A percentile compares a stretch with the other conserved stretches of the same genome.
phyloP scores from a whole-genome alignment of 2,113 vertebrate genomes.

The Epinephelus lanceolatus region DNA sequence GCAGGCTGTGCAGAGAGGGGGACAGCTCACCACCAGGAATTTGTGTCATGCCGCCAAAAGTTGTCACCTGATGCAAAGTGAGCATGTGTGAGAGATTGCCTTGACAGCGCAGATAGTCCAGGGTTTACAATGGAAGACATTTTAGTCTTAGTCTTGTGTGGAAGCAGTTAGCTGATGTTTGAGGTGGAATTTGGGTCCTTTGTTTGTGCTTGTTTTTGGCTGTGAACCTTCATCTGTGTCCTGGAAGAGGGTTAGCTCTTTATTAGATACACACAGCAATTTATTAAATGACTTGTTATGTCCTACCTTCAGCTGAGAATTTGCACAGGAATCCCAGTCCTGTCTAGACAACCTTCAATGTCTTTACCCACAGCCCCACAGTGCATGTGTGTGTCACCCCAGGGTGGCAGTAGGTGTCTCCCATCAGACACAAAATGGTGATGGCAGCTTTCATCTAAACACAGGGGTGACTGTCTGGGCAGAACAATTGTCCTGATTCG shows the following conservation, averaged over 20 bases:
- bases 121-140: background rate
- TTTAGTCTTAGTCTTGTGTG: conserved; percentile 4
- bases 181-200: background rate
- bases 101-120: background rate
- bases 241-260: background rate
- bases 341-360: background rate
- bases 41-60: background rate
- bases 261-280: background rate
- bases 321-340: background rate
- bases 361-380: background rate
- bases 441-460: conserved; percentile 52
- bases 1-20: background rate
- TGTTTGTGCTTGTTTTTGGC: background rate
- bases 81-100: background rate
- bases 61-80: background rate
- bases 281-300: background rate
- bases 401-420: conserved; percentile 8
- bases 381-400: background rate
- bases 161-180: background rate
- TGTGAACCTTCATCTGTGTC: background rate
- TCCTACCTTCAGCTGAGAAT: background rate
- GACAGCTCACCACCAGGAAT: background rate
- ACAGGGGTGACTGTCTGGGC: conserved; percentile 42
- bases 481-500: background rate
- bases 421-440: conserved; percentile 39